Evolutionary conservation across 2,797 vertebrate genomes (phyloP).

Genomic region (Eutrigla gurnardus): DNA sequence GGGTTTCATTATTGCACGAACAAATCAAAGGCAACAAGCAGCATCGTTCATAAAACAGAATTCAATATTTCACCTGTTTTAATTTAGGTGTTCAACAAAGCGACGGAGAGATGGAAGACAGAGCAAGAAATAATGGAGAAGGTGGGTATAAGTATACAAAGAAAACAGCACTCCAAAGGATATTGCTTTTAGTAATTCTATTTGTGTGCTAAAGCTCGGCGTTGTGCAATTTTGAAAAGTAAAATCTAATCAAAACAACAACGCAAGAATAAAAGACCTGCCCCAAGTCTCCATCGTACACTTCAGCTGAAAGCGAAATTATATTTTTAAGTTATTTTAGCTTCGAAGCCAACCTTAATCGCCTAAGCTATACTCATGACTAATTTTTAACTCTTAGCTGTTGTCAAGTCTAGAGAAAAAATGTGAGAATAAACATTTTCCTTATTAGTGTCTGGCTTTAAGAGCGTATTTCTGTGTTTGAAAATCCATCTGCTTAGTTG

Average conservation of each 20-base stretch:
- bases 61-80: conserved; percentile 84
- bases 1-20: conserved; percentile 81
- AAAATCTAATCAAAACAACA: conserved; percentile 83
- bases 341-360: conserved; percentile 59
- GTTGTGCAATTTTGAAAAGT: conserved; percentile 78
- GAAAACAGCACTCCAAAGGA: conserved; percentile 73
- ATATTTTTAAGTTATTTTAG: conserved; percentile 65
- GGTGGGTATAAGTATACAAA: conserved; percentile 72
- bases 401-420: conserved; percentile 55
- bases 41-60: conserved; percentile 78
- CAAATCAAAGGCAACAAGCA: conserved; percentile 85
- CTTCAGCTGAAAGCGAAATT: conserved; percentile 63
- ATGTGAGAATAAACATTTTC: conserved; percentile 65
- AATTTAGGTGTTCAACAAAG: conserved; percentile 82
- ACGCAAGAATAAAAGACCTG: conserved; percentile 69
- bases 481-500: conserved; percentile 30
- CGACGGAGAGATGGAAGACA: conserved; percentile 67
- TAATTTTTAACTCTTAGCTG: conserved; percentile 59
- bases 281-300: conserved; percentile 59
- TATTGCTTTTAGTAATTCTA: conserved; percentile 76
- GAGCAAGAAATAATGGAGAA: conserved; percentile 72
- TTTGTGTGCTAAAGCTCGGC: conserved; percentile 66
- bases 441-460: conserved; percentile 58
- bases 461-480: conserved; percentile 45
- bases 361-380: conserved; percentile 63